Conservation (phyloP, 1,140 invertebrate species). For the Vanessa tameamea region DNA sequence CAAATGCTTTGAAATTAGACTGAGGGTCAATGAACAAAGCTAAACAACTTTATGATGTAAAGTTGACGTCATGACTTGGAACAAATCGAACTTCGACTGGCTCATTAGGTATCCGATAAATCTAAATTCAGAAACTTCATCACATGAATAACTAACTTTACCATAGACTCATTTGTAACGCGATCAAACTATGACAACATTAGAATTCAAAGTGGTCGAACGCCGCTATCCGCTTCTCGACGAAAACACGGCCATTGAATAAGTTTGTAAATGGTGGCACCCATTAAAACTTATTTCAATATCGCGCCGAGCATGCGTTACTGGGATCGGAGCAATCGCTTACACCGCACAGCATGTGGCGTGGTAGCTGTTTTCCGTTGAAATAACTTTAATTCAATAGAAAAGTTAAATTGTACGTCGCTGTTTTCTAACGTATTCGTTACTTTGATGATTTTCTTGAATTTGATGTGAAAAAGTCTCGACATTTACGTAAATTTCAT, state of each 20-base stretch:
- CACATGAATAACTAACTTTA: not conserved
- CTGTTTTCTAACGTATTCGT: not conserved
- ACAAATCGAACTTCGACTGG: not conserved
- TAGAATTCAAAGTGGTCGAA: slow-evolving; percentile 1
- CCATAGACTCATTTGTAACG: not conserved
- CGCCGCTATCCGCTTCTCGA: slow-evolving; percentile 9
- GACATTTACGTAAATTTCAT: not conserved
- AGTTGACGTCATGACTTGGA: not conserved
- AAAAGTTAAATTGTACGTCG: slow-evolving; percentile 6
- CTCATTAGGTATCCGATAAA: slow-evolving; percentile 6
- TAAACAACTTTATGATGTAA: not conserved
- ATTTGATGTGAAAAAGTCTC: not conserved
- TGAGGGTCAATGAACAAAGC: too few relatives aligned
- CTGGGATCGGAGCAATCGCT: slow-evolving; percentile 23
- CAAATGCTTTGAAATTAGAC: too few relatives aligned
- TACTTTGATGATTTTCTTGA: not conserved
- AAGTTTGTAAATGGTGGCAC: slow-evolving; percentile 25
- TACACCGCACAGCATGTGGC: slow-evolving; percentile 16
- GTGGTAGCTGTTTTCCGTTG: not conserved
- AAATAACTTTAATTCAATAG: slow-evolving; percentile 4
- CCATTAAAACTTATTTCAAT: slow-evolving; percentile 43
- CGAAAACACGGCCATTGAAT: slow-evolving; percentile 18
- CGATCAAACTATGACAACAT: slow-evolving; percentile 11
- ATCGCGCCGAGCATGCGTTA: slow-evolving; percentile 12
- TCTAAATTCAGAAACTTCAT: not conserved